phyloP scores from a whole-genome alignment of 2,888 invertebrate genomes.

The Exephanes ischioxanthus region DNA sequence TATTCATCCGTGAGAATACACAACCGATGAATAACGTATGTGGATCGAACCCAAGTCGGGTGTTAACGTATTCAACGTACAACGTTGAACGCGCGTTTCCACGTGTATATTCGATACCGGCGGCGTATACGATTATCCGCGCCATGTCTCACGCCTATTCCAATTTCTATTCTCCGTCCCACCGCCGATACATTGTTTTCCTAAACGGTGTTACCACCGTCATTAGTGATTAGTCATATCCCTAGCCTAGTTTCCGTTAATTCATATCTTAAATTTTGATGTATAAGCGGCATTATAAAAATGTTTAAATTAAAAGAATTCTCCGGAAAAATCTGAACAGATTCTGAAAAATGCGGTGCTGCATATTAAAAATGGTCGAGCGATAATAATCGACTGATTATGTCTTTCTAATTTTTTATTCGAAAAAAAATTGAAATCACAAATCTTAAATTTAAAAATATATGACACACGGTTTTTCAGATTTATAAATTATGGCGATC shows the following conservation, averaged over 20 bases:
- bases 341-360: too few species aligned
- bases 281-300: too few species aligned
- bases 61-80: constrained; percentile 42
- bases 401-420: too few species aligned
- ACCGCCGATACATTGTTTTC: constrained; percentile 2
- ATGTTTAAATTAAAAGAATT: too few species aligned
- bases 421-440: too few species aligned
- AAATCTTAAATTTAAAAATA: too few species aligned
- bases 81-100: neutral
- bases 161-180: constrained; percentile 4
- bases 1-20: constrained; percentile 17
- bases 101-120: constrained; percentile 20
- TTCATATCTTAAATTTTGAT: neutral
- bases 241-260: neutral
- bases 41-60: constrained; percentile 45
- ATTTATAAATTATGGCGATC: too few species aligned
- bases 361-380: too few species aligned
- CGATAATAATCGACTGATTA: too few species aligned
- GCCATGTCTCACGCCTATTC: constrained; percentile 18
- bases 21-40: constrained; percentile 53
- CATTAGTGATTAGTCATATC: neutral
- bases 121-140: constrained; percentile 48
- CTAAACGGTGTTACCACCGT: neutral
- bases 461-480: too few species aligned
- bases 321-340: too few species aligned